A percentile compares a stretch with the other conserved stretches of the same genome.
Conservation (phyloP, 2,113 vertebrate species). For the Agapornis roseicollis region DNA sequence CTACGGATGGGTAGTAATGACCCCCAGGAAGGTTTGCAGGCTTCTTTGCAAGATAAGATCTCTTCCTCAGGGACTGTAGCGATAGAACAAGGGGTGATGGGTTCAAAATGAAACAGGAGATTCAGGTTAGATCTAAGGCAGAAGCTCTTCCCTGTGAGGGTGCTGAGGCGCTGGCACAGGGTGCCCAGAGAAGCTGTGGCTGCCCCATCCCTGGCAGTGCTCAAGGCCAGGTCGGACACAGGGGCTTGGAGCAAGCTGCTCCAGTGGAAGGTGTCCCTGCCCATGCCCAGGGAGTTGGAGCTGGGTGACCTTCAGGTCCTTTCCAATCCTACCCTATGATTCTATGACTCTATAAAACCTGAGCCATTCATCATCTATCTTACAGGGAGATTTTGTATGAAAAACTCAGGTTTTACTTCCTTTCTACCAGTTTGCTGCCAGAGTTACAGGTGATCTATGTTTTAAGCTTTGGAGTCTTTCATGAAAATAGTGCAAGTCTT, state of each 20-base stretch:
- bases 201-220: not conserved
- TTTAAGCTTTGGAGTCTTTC: not conserved
- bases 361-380: not conserved
- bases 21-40: not conserved
- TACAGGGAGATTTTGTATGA: not conserved
- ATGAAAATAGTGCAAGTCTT: not conserved
- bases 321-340: not conserved
- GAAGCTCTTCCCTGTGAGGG: not conserved
- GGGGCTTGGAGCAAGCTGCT: not conserved
- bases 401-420: not conserved
- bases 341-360: not conserved
- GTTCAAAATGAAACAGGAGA: not conserved
- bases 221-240: not conserved
- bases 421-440: not conserved
- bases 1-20: rapidly evolving
- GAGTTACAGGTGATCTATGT: too few species aligned
- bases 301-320: not conserved
- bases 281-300: not conserved
- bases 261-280: not conserved
- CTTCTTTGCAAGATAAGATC: not conserved
- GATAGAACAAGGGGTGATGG: not conserved
- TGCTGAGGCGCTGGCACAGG: not conserved
- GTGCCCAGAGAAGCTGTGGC: not conserved
- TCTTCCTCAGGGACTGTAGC: not conserved
- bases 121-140: not conserved